Percentiles rank a stretch among this genome's conserved stretches.
These are phyloP conservation scores for Sitta europaea DNA, from an alignment of 2,113 vertebrate genomes.

Conservation along the genomic window DNA sequence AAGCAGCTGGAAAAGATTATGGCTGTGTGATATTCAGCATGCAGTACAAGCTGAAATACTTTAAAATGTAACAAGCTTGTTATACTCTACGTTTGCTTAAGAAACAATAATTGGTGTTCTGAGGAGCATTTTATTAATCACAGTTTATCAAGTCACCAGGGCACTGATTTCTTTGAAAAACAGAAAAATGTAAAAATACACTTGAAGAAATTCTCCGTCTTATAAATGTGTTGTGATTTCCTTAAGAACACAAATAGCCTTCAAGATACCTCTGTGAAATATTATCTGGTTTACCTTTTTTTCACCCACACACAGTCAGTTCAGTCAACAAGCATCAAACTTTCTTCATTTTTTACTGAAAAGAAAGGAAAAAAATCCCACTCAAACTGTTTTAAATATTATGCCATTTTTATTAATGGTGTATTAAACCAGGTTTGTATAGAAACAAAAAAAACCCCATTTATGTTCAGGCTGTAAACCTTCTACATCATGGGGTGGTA, in stretches of 20 bases:
- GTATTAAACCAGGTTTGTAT: background rate
- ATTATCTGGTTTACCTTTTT: background rate
- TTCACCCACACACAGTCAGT: rapidly evolving
- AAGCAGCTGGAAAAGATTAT: background rate
- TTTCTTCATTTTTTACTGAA: background rate
- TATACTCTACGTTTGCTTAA: background rate
- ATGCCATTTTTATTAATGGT: slow-evolving; percentile 23
- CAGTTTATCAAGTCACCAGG: background rate
- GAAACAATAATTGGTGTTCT: background rate
- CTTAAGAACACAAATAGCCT: background rate
- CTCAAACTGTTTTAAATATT: background rate
- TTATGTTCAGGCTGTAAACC: background rate
- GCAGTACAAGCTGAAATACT: background rate
- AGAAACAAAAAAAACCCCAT: background rate
- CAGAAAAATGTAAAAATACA: background rate
- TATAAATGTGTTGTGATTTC: background rate
- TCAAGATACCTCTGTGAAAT: background rate
- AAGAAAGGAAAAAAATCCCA: background rate
- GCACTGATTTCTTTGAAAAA: background rate
- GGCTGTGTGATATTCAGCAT: background rate
- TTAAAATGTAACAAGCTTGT: background rate
- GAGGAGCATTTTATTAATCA: background rate
- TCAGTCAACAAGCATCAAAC: background rate
- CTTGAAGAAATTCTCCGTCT: background rate
- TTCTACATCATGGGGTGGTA: background rate